Percentiles rank a stretch among this genome's conserved stretches.
Evolutionary conservation across 2,797 vertebrate genomes (phyloP).

Genomic region (Anguilla anguilla): DNA sequence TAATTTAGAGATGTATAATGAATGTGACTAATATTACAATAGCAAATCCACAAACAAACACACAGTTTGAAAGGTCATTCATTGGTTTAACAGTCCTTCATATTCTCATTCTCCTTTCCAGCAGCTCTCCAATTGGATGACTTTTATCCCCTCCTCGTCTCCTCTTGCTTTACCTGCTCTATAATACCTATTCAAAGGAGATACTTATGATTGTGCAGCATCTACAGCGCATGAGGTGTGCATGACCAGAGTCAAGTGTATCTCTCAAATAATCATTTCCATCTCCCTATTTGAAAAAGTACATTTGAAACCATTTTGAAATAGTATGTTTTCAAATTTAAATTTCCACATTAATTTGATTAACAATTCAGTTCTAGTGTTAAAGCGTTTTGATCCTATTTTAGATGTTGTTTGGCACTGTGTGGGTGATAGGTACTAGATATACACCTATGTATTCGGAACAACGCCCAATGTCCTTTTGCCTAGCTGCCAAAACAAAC

Average conservation of each 20-base stretch:
- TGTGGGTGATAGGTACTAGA: neutral
- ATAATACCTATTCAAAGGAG: neutral
- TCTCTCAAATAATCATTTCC: neutral
- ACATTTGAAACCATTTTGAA: neutral
- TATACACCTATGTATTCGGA: neutral
- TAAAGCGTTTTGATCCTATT: too few species aligned
- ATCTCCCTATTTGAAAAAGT: neutral
- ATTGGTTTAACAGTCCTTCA: neutral
- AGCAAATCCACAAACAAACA: too few species aligned
- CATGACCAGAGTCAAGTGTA: neutral
- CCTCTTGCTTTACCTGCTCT: neutral
- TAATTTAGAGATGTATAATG: too few species aligned
- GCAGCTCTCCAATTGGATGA: neutral
- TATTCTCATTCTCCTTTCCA: neutral
- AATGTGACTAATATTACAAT: too few species aligned
- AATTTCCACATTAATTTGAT: too few species aligned
- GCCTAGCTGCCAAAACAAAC: slow-evolving; percentile 30
- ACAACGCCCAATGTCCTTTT: neutral
- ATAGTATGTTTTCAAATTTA: too few species aligned
- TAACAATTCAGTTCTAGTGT: too few species aligned
- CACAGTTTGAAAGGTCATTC: too few species aligned
- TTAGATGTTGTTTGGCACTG: too few species aligned
- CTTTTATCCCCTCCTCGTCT: neutral
- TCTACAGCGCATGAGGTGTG: neutral
- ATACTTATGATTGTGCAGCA: neutral